Conservation (phyloP, 2,113 vertebrate species). For the Amphiprion percula region DNA sequence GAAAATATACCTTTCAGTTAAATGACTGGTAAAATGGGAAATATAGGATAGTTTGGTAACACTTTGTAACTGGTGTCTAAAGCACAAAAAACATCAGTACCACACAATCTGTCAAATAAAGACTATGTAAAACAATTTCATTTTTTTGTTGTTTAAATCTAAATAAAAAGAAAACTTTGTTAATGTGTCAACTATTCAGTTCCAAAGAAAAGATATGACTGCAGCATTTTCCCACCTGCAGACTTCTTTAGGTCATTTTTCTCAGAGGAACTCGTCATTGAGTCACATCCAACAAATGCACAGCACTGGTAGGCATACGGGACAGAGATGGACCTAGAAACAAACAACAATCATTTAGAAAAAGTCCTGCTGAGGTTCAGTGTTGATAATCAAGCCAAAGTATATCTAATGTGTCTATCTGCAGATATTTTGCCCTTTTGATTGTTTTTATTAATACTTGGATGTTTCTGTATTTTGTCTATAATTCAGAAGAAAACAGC, state of each 20-base stretch:
- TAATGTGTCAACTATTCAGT: background rate
- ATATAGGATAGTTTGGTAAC: too few species aligned
- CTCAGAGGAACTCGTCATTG: slow-evolving; percentile 80
- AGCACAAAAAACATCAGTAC: too few species aligned
- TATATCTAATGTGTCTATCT: slow-evolving; percentile 33
- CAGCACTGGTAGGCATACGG: slow-evolving; percentile 99
- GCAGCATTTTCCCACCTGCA: slow-evolving; percentile 66
- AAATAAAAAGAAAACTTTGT: background rate
- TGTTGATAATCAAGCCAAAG: slow-evolving; percentile 13
- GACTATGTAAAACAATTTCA: too few species aligned
- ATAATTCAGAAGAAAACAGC: slow-evolving; percentile 29
- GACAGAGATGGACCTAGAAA: slow-evolving; percentile 92
- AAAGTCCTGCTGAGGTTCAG: slow-evolving; percentile 8
- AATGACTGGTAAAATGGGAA: too few species aligned
- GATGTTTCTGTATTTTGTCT: slow-evolving; percentile 31
- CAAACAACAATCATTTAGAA: slow-evolving; percentile 23
- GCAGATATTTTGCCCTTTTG: slow-evolving; percentile 36
- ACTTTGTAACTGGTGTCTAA: too few species aligned
- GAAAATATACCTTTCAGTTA: too few species aligned
- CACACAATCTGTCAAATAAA: too few species aligned
- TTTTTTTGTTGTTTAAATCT: too few species aligned
- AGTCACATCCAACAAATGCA: slow-evolving; percentile 93
- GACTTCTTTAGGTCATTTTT: slow-evolving; percentile 85
- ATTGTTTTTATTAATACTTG: slow-evolving; percentile 31
- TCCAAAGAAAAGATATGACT: background rate